These are phyloP conservation scores for Rhincodon typus DNA, from an alignment of 2,797 vertebrate genomes.

Conservation along the genomic window DNA sequence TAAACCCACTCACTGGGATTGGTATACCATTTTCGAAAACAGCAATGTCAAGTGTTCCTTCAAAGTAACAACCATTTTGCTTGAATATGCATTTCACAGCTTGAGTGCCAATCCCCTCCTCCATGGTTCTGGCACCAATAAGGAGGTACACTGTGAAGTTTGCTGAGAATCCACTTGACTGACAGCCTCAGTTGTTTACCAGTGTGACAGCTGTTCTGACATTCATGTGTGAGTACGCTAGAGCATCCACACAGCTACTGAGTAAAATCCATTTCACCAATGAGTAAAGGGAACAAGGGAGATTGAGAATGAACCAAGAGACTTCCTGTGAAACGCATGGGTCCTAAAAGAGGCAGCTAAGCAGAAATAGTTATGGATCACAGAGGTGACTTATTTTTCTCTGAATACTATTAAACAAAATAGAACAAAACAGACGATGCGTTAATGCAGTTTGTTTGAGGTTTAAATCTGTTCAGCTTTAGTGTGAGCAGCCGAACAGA, in stretches of 20 bases:
- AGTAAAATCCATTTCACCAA: background rate
- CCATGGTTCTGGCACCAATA: background rate
- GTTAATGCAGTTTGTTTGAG: background rate
- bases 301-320: background rate
- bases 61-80: slow-evolving; percentile 23
- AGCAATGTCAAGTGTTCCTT: background rate
- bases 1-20: background rate
- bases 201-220: background rate
- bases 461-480: background rate
- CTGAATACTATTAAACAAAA: background rate
- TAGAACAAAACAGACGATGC: background rate
- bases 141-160: background rate
- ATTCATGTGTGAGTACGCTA: background rate
- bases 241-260: background rate
- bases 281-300: background rate
- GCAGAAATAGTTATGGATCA: background rate
- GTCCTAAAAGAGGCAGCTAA: background rate
- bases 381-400: background rate
- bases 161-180: background rate
- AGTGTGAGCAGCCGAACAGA: background rate
- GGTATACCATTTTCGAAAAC: background rate
- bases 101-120: background rate
- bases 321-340: background rate
- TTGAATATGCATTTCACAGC: background rate
- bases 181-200: background rate